Evolutionary conservation across 2,888 invertebrate species (phyloP).

Genomic region (Ectemnius cavifrons): DNA sequence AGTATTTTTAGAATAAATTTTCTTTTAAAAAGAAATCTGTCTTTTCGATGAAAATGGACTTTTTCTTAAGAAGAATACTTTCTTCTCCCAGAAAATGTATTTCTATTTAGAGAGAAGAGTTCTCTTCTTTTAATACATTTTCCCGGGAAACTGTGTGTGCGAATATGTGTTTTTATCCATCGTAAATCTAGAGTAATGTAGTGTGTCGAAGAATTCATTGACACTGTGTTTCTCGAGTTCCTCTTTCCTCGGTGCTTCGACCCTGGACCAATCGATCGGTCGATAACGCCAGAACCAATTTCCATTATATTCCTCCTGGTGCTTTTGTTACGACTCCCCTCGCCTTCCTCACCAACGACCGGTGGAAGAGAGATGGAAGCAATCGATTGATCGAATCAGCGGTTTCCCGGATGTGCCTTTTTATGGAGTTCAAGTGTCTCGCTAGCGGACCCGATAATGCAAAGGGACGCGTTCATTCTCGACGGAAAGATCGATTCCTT

Average conservation of each 20-base stretch:
- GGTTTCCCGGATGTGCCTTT: constrained; percentile 53
- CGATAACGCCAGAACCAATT: constrained; percentile 44
- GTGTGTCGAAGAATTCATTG: constrained; percentile 28
- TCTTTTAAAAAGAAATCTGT: too few species aligned
- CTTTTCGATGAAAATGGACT: too few species aligned
- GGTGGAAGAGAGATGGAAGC: constrained; percentile 5
- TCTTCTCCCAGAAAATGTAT: too few species aligned
- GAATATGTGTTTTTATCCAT: too few species aligned
- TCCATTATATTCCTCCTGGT: constrained; percentile 21
- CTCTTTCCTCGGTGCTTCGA: not conserved
- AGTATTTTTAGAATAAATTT: too few species aligned
- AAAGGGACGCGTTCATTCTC: constrained; percentile 8
- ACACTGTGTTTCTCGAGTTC: constrained; percentile 21
- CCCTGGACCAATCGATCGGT: constrained; percentile 36
- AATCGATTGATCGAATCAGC: constrained; percentile 49
- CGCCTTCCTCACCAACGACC: constrained; percentile 14
- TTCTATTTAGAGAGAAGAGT: too few species aligned
- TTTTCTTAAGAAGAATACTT: too few species aligned
- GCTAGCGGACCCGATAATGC: constrained; percentile 17
- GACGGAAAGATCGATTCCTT: constrained; percentile 16
- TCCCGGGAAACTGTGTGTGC: too few species aligned
- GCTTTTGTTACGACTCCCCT: constrained; percentile 23
- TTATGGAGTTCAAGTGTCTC: constrained; percentile 39
- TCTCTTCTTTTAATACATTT: too few species aligned
- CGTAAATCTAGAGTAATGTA: constrained; percentile 29